Conservation (phyloP, 1,140 invertebrate species). For the Meteorus sp. region DNA sequence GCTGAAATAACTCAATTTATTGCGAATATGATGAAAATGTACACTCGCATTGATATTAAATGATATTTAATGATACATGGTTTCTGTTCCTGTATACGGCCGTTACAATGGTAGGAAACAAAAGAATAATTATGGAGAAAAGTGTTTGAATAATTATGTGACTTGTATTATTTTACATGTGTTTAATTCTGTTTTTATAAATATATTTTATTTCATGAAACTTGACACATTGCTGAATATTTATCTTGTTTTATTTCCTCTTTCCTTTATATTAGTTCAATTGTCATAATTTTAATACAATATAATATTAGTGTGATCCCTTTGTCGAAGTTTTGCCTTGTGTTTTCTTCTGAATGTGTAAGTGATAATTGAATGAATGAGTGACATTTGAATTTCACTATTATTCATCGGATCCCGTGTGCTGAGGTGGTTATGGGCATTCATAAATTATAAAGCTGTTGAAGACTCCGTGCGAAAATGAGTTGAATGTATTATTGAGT, state of each 20-base stretch:
- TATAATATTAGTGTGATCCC: slow-evolving; percentile 7
- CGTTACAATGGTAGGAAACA: slow-evolving; percentile 28
- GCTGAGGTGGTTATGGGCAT: not conserved
- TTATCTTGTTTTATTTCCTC: slow-evolving; percentile 25
- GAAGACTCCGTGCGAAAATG: slow-evolving; percentile 9
- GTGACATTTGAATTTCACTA: no score
- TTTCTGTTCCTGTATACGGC: slow-evolving; percentile 48
- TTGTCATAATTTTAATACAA: slow-evolving; percentile 8
- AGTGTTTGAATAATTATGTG: slow-evolving; percentile 43
- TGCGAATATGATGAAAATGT: not conserved
- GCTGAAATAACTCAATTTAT: not conserved
- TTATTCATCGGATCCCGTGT: not conserved
- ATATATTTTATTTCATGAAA: slow-evolving; percentile 57
- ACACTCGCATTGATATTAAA: slow-evolving; percentile 29
- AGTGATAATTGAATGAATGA: no score
- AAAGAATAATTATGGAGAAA: slow-evolving; percentile 20
- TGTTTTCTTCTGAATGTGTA: no score
- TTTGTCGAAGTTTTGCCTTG: no score
- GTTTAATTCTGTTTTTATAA: slow-evolving; percentile 58
- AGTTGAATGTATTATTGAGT: not conserved
- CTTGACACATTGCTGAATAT: slow-evolving; percentile 30
- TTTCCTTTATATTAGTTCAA: not conserved
- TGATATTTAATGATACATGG: slow-evolving; percentile 41
- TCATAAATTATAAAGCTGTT: slow-evolving; percentile 27
- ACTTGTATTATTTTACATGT: slow-evolving; percentile 53